Evolutionary conservation across 2,113 vertebrate species (phyloP), one percentile per base, ranked within the genome.

Genomic region (Isurus oxyrinchus): DNA sequence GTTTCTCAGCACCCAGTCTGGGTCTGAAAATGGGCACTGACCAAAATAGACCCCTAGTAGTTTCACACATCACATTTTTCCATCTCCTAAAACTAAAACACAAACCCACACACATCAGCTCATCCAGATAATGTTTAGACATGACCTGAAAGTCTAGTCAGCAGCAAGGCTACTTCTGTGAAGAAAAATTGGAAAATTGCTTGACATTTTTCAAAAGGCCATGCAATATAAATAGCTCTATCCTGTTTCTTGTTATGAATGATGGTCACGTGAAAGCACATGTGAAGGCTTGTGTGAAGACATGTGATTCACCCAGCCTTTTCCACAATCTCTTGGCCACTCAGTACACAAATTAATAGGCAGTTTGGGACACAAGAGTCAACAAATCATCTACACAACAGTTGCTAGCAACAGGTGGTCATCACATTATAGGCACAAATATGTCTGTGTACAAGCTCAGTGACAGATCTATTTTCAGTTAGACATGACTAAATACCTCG

Each of bases 371-470:
- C 67, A 72, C 94, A 21, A 14, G 27, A 31, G 40, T 55, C 67
- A 55, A 93, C 66, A 72, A 95, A 69, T 95, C 66, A 95, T 55
- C 44, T 31, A 8, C 40, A 95, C 40, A 67, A 95, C 94, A 95
- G 94, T 95, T 72, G 94, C 66, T 95, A 53, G 23, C 11, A 95
- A 95, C 94, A 95, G 94, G 94, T 95, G 94, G 40, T 53, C 66
- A 72, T 95, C 44, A 95, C 5, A 27, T 95, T 95, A 72, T 53
- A 27, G 94, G 35, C 90, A 44, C 40, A 61, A 93, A 63, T 93
- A 93, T 93, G 90, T 63, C 90, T 61, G 57, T 61, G 31, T 40
- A 40, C 25, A 31, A 53, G 94, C 40, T 44, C 63, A 95, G 94
- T 67, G 49, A 72, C 44, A 53, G 94, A 44, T 49, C 94, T 95